Conservation (phyloP, 2,113 vertebrate species). For the Myotis brandtii region DNA sequence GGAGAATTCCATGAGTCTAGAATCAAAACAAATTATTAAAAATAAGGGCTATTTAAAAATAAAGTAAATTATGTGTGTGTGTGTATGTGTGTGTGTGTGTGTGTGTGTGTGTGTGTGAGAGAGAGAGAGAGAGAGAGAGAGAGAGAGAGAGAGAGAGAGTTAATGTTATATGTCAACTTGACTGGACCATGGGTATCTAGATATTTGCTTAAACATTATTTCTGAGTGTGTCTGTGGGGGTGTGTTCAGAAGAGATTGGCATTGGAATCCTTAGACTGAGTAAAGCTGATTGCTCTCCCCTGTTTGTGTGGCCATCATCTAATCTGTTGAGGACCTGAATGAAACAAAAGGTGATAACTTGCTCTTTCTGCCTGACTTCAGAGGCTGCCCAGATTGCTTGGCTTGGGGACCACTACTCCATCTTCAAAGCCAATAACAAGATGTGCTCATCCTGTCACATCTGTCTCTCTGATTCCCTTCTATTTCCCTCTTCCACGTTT, state of each 20-base stretch:
- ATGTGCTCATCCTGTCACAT: not conserved
- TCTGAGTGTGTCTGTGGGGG: not conserved
- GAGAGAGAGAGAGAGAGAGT: not conserved
- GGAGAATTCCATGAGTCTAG: not conserved
- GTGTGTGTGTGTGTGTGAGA: not conserved
- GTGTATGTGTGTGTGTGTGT: not conserved
- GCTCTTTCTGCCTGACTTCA: not conserved
- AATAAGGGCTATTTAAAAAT: not conserved
- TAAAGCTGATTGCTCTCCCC: not conserved
- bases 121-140: too few relatives aligned
- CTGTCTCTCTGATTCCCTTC: not conserved
- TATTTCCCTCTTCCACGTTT: not conserved
- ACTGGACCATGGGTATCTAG: not conserved
- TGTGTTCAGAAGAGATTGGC: not conserved
- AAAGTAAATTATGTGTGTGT: not conserved
- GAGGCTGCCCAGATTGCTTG: not conserved
- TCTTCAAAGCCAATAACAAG: too few relatives aligned
- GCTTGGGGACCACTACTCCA: too few relatives aligned
- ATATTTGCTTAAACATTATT: conserved; percentile 7
- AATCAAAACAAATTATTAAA: not conserved
- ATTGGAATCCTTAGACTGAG: not conserved
- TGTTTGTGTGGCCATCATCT: not conserved
- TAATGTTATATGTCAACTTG: not conserved
- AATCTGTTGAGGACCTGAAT: not conserved
- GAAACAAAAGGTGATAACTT: not conserved